Base-by-base conservation (phyloP, 2,888 invertebrate genomes). In the Trichacis sp. region DNA sequence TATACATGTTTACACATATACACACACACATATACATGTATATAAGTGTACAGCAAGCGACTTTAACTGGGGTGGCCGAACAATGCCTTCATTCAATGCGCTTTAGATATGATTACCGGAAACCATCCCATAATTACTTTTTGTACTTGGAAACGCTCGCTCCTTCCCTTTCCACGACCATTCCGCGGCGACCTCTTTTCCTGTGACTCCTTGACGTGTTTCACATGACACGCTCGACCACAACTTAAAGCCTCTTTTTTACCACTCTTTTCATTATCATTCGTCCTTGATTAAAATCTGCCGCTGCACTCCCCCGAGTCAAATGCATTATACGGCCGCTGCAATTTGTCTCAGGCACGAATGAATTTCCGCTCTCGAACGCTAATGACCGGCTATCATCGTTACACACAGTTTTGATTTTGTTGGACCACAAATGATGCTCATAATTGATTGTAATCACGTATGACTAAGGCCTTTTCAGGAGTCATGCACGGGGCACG, bases 91-190 rank as follows among this genome's bases (percentile, higher is more conserved):
- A 77, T 82, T 81, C 81, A 81, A 82, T 81, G 77, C 81, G 77
- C 78, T 79, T 80, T 77, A 82, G 81, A 82, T 81, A 82, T 82
- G 82, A 82, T 82, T 82, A 82, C 82, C 82, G 82, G 82, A 82
- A 82, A 82, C 82, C 80, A 82, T 82, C 82, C 80, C 78, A 78
- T 82, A 82, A 82, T 82, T 82, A 82, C 82, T 82, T 82, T 82
- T 80, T 80, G 78, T 81, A 77, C 79, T 74, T 74, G 73, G 73
- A 76, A 78, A 76, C 63, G 63, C 54, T 54, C 52, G 60, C 48
- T 61, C 60, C 51, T 64, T 65, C 62, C 60, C 64, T 57, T 55
- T 45, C 53, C 55, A 9, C 15, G 12, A 36, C 52, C 45, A 58
- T 63, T 68, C 59, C 54, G 51, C 54, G 53, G 68, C 64, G 64